Evolutionary conservation across 2,797 vertebrate species (phyloP).

Genomic region (Poeciliopsis paucimaculata): DNA sequence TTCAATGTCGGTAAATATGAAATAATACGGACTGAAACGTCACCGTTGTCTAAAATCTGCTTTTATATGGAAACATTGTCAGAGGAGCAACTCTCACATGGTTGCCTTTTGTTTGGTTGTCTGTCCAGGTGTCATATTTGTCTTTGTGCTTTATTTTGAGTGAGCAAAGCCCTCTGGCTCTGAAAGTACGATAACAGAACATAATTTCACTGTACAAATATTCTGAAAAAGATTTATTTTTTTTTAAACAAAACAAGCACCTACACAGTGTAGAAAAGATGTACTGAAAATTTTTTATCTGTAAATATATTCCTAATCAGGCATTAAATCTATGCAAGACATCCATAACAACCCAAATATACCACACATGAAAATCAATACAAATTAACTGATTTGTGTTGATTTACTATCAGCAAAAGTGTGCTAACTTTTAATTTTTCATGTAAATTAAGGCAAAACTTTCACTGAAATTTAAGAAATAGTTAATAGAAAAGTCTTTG

Average conservation of each 20-base stretch:
- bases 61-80: conserved; percentile 84
- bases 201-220: conserved; percentile 1
- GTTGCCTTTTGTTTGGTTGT: conserved; percentile 70
- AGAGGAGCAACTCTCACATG: conserved; percentile 62
- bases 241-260: background rate
- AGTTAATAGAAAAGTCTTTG: background rate
- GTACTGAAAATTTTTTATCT: background rate
- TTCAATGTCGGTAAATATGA: conserved; percentile 72
- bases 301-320: background rate
- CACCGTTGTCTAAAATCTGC: conserved; percentile 76
- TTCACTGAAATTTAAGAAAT: background rate
- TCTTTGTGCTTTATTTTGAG: conserved; percentile 31
- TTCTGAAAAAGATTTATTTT: background rate
- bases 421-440: too few species aligned
- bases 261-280: background rate
- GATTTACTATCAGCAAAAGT: too few species aligned
- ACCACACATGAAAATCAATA: background rate
- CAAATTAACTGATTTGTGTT: too few species aligned
- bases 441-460: too few species aligned
- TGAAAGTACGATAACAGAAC: conserved; percentile 27
- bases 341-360: background rate
- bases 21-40: conserved; percentile 37
- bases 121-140: conserved; percentile 56
- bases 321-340: background rate
- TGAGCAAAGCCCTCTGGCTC: conserved; percentile 44